Evolutionary conservation across 2,797 vertebrate species (phyloP).

Genomic region (Poecilia picta): DNA sequence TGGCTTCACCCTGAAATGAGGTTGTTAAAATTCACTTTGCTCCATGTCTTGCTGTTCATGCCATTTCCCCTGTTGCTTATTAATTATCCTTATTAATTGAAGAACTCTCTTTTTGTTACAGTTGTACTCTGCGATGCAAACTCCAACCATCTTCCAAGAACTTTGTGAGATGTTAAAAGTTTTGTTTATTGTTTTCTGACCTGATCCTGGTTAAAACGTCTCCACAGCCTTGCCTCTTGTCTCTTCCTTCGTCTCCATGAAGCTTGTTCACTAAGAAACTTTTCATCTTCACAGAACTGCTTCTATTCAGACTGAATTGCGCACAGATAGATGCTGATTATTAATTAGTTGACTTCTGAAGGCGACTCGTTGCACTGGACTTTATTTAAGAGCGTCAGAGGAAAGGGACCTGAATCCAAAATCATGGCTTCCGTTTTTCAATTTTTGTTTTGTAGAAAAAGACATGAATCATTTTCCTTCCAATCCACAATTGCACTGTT

Average conservation of each 20-base stretch:
- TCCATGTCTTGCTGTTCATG: no score
- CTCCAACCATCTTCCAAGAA: no score
- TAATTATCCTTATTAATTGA: no score
- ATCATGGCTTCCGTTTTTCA: background rate
- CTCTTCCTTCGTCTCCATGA: background rate
- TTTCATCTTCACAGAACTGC: background rate
- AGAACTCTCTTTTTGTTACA: no score
- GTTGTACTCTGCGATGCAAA: no score
- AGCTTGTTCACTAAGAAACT: background rate
- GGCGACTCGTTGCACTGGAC: background rate
- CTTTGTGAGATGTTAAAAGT: background rate
- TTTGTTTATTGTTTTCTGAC: background rate
- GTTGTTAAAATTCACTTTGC: background rate
- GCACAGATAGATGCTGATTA: background rate
- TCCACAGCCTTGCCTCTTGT: background rate
- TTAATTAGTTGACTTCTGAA: background rate
- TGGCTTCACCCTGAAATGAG: background rate
- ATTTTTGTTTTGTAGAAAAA: background rate
- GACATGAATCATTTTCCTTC: background rate
- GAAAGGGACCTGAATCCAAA: background rate
- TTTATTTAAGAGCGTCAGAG: background rate
- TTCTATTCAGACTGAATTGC: background rate
- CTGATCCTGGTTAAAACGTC: no score
- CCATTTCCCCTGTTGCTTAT: no score
- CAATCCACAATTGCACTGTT: background rate